These are phyloP conservation scores for Caprella mutica DNA, from an alignment of 2,888 invertebrate species.

Conservation along the genomic window DNA sequence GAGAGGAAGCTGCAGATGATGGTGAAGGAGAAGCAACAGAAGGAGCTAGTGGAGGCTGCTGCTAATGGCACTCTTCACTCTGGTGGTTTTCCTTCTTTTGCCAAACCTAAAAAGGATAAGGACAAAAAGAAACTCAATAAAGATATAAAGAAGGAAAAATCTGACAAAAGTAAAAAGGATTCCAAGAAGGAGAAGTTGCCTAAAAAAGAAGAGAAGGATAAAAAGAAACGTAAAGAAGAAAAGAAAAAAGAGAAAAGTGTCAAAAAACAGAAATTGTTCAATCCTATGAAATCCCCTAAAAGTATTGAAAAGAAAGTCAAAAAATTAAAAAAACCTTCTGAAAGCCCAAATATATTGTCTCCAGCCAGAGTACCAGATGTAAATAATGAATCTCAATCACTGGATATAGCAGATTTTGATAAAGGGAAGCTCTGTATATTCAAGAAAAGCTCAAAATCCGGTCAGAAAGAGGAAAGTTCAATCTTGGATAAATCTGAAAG, in stretches of 20 bases:
- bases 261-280: not conserved
- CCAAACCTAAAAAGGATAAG: slow-evolving; percentile 8
- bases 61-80: slow-evolving; percentile 1
- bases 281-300: too few relatives aligned
- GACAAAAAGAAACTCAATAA: slow-evolving; percentile 5
- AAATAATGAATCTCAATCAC: too few relatives aligned
- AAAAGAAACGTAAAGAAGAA: slow-evolving; percentile 6
- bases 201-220: not conserved
- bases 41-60: slow-evolving; percentile 12
- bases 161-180: slow-evolving; percentile 6
- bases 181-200: slow-evolving; percentile 7
- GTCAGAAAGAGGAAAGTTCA: not conserved
- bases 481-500: too few relatives aligned
- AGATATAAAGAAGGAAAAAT: slow-evolving; percentile 2
- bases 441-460: slow-evolving; percentile 4
- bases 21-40: slow-evolving; percentile 15
- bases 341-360: not conserved
- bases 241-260: slow-evolving; percentile 6
- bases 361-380: too few relatives aligned
- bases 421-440: slow-evolving; percentile 2
- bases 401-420: not conserved
- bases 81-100: not conserved
- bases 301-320: slow-evolving; percentile 1
- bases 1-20: slow-evolving; percentile 15
- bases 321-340: slow-evolving; percentile 7